Base-by-base conservation (phyloP, 2,888 invertebrate genomes). In the Drosophila phalerata region DNA sequence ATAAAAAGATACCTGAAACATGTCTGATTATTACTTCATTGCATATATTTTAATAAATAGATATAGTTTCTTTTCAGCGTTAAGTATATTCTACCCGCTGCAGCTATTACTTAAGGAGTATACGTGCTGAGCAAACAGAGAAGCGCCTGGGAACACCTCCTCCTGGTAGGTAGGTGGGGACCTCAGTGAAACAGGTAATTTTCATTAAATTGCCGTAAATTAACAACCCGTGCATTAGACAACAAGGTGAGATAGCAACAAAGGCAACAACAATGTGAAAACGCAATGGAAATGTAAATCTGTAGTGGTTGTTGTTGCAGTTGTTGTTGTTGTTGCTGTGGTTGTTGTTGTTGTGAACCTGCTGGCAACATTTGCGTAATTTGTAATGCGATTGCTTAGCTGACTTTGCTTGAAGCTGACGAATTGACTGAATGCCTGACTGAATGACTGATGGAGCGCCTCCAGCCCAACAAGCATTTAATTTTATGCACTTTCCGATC, bases 121-220 rank as follows among this genome's bases (percentile, higher is more conserved):
- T 38, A 22, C 22, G 30, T 37, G 80, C 69, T 76, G 77, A 66
- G 58, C 63, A 79, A 79, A 63, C 70, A 79, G 79, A 37, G 38
- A 48, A 74, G 40, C 65, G 58, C 45, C 62, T 73, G 68, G 65
- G 49, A 57, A 66, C 77, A 69, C 77, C 80, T 69, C 55, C 68
- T 72, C 13, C 32, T 30, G 30, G 13, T n/a, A 11, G 38, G 11
- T 5, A 42, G 43, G 49, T 32, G 51, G 42, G 52, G 56, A 52
- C 32, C 17, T 11, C 42, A 43, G 32, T 42, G 55, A 55, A 79
- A 66, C 69, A 42, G 62, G 74, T 64, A 79, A 79, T 79, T 79
- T 81, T 81, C 78, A 79, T 79, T 82, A 84, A 84, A 83, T 82
- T 85, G 84, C 78, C 83, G 88, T 84, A 85, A 84, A 84, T 84